These are phyloP conservation scores for Eledona agricola DNA, from an alignment of 2,888 invertebrate species.

Conservation along the genomic window DNA sequence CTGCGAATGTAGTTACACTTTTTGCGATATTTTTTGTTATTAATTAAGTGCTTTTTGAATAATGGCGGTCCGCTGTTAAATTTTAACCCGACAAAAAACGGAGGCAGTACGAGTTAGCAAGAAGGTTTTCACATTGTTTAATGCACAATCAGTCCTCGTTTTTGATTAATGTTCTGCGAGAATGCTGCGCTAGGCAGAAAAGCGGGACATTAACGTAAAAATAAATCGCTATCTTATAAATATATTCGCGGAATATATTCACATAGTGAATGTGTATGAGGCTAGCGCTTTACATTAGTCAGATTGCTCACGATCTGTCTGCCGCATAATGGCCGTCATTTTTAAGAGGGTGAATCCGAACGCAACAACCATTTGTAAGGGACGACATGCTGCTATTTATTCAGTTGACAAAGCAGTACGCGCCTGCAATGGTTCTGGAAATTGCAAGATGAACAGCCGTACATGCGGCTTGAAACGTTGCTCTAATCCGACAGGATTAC, in stretches of 20 bases:
- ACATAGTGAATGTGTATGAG: slow-evolving; percentile 44
- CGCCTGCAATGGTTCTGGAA: too few species aligned
- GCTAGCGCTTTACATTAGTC: slow-evolving; percentile 58
- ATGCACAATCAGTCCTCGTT: slow-evolving; percentile 31
- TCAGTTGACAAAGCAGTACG: slow-evolving; percentile 55
- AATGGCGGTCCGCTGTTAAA: too few species aligned
- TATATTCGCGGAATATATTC: slow-evolving; percentile 54
- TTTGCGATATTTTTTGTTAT: too few species aligned
- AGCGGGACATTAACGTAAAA: slow-evolving; percentile 46
- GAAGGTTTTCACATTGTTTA: slow-evolving; percentile 26
- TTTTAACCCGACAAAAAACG: too few species aligned
- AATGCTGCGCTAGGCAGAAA: slow-evolving; percentile 32
- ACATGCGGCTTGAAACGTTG: slow-evolving; percentile 44
- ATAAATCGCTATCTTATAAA: slow-evolving; percentile 58
- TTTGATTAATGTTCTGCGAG: slow-evolving; percentile 25
- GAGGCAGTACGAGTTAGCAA: slow-evolving; percentile 14
- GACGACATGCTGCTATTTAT: slow-evolving; percentile 60
- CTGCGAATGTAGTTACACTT: too few species aligned
- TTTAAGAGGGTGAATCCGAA: slow-evolving; percentile 60
- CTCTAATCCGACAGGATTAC: slow-evolving; percentile 46
- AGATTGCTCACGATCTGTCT: slow-evolving; percentile 61
- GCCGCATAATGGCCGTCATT: slow-evolving; percentile 61
- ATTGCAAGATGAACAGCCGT: too few species aligned
- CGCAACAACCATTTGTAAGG: slow-evolving; percentile 57
- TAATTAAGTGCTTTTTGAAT: too few species aligned